These are phyloP conservation scores for Onthophagus sagittarius DNA, from an alignment of 2,888 invertebrate genomes.

Conservation along the genomic window DNA sequence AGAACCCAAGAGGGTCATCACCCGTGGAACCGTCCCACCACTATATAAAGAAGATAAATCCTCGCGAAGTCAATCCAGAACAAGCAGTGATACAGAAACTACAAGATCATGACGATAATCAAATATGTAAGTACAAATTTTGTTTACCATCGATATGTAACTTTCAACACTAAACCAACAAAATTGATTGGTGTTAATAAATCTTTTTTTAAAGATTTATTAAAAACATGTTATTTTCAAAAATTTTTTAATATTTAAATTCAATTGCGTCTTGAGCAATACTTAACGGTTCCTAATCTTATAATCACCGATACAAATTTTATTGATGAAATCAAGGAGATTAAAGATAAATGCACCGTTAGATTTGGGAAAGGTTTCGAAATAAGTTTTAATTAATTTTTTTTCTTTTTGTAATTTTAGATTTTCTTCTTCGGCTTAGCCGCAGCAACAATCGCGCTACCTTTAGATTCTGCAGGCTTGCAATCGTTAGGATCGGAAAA, in stretches of 20 bases:
- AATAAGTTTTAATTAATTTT: no score
- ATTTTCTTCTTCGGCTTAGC: no score
- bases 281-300: no score
- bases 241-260: not conserved
- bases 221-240: no score
- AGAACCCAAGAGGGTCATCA: conserved; percentile 28
- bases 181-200: not conserved
- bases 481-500: no score
- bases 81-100: not conserved
- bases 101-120: conserved; percentile 15
- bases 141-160: not conserved
- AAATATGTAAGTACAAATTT: conserved; percentile 13
- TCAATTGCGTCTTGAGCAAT: not conserved
- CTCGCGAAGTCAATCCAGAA: not conserved
- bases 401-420: no score
- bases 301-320: no score
- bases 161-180: not conserved
- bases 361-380: no score
- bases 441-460: no score
- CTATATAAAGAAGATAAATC: conserved; percentile 15
- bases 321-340: no score
- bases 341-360: no score
- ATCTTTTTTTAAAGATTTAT: no score
- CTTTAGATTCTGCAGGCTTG: not conserved
- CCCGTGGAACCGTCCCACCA: conserved; percentile 13